A percentile compares a stretch with the other conserved stretches of the same genome.
These are phyloP conservation scores for Pangasius sanitwongsei DNA, from an alignment of 2,797 vertebrate genomes.

Conservation along the genomic window DNA sequence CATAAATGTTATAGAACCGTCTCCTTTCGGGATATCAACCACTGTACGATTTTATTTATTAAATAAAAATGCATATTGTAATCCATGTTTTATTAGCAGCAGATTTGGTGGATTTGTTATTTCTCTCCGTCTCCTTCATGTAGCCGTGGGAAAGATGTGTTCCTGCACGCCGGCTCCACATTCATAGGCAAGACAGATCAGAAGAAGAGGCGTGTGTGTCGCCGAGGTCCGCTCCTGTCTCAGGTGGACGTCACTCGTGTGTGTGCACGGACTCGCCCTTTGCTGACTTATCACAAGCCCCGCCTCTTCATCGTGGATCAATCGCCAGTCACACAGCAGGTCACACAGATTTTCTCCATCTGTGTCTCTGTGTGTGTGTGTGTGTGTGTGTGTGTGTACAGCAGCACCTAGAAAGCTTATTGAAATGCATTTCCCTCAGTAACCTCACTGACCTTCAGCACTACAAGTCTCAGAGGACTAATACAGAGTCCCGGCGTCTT, in stretches of 20 bases:
- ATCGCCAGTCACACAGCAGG: constrained; percentile 71
- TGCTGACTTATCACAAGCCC: constrained; percentile 85
- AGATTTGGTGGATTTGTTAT: not conserved
- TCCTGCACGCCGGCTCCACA: constrained; percentile 60
- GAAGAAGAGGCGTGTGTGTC: constrained; percentile 79
- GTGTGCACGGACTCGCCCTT: constrained; percentile 86
- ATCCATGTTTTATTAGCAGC: not conserved
- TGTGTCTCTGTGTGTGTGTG: not conserved
- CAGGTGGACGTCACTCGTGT: constrained; percentile 70
- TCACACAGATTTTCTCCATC: constrained; percentile 46
- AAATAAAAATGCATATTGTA: not conserved
- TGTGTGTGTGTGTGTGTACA: not conserved
- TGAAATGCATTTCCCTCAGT: not conserved
- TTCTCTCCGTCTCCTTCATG: constrained; percentile 7
- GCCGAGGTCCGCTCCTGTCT: constrained; percentile 67
- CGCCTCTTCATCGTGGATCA: constrained; percentile 78
- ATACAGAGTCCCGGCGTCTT: not conserved
- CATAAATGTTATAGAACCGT: not conserved
- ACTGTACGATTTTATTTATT: not conserved
- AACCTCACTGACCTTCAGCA: not conserved
- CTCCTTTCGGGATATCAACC: not conserved
- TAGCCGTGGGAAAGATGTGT: constrained; percentile 56
- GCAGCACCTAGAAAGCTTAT: not conserved
- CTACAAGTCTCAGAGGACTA: not conserved
- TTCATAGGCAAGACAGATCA: constrained; percentile 71